Evolutionary conservation across 2,113 vertebrate genomes (phyloP).

Genomic region (Thryonomys swinderianus): DNA sequence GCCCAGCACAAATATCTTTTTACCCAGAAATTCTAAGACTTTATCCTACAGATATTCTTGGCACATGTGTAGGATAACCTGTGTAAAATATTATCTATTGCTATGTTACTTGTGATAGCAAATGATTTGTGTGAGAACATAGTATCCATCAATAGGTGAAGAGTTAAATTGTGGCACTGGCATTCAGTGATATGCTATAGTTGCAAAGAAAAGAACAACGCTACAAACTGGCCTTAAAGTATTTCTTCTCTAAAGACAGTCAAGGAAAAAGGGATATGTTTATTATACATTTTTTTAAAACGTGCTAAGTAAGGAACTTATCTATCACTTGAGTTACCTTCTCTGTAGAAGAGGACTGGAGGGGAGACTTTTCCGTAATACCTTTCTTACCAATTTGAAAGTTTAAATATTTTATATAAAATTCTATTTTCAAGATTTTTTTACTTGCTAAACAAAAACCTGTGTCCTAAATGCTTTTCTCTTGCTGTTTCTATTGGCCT

Average conservation of each 20-base stretch:
- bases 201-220: background rate
- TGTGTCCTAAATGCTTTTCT: background rate
- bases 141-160: rapidly evolving
- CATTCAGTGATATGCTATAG: rapidly evolving
- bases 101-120: background rate
- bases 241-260: background rate
- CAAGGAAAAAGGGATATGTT: background rate
- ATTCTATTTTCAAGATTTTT: background rate
- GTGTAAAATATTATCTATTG: rapidly evolving
- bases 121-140: background rate
- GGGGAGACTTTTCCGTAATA: background rate
- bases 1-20: background rate
- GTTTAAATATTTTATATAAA: background rate
- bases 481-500: background rate
- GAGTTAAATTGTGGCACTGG: background rate
- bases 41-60: too few species aligned
- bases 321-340: too few species aligned
- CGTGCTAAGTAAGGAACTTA: rapidly evolving
- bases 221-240: rapidly evolving
- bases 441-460: background rate
- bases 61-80: too few species aligned
- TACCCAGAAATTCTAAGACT: background rate
- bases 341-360: background rate
- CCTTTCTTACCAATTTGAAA: background rate
- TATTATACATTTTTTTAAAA: background rate